These are phyloP conservation scores for Galendromus occidentalis DNA, from an alignment of 1,140 invertebrate species.

Conservation along the genomic window DNA sequence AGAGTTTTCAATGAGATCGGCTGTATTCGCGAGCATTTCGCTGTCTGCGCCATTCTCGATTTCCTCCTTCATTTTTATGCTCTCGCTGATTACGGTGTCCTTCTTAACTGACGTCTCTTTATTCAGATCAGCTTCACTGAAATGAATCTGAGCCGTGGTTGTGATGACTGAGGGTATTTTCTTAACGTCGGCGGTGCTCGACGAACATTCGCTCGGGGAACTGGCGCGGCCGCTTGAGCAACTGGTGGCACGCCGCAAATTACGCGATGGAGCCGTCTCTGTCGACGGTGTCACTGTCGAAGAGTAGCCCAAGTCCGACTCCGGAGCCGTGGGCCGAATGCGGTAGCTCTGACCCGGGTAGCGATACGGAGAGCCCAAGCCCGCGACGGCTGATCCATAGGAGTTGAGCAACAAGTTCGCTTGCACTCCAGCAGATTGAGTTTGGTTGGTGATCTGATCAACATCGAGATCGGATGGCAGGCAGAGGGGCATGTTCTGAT, in stretches of 20 bases:
- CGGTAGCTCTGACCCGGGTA: neutral
- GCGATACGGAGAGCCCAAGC: neutral
- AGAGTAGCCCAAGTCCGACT: neutral
- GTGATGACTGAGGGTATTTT: neutral
- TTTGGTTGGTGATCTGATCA: neutral
- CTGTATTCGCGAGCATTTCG: too few relatives aligned
- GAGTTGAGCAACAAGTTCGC: neutral
- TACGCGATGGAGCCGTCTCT: neutral
- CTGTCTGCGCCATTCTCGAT: too few relatives aligned
- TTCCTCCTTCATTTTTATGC: too few relatives aligned
- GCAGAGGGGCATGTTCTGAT: neutral
- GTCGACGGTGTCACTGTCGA: neutral
- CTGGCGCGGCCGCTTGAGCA: neutral
- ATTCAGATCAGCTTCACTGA: neutral
- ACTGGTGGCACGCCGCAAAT: neutral
- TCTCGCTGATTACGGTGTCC: too few relatives aligned
- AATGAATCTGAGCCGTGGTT: conserved; percentile 5
- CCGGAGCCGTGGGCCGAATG: neutral
- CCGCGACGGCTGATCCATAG: neutral
- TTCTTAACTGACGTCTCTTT: neutral
- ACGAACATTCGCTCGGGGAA: neutral
- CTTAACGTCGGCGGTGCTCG: neutral
- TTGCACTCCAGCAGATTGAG: neutral
- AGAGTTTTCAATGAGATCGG: too few relatives aligned
- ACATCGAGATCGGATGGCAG: neutral